Evolutionary conservation across 1,140 invertebrate genomes (phyloP).

Genomic region (Colletes latitarsis): DNA sequence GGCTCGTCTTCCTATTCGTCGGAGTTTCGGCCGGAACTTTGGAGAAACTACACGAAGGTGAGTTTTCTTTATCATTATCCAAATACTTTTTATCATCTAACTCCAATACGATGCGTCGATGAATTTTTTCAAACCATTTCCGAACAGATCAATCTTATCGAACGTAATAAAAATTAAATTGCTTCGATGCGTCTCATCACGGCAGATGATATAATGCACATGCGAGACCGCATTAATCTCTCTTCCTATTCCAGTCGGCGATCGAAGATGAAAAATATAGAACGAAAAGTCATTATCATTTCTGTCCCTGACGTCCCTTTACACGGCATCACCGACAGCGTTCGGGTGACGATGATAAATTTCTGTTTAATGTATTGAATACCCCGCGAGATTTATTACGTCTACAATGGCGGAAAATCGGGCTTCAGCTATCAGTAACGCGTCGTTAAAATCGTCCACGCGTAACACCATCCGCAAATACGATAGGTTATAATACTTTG

Average conservation of each 20-base stretch:
- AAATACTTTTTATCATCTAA: not conserved
- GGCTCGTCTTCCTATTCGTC: constrained; percentile 69
- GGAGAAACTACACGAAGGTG: constrained; percentile 79
- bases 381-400: constrained; percentile 43
- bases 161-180: constrained; percentile 2
- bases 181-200: not conserved
- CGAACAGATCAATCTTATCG: not conserved
- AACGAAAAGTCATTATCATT: constrained; percentile 50
- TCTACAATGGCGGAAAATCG: constrained; percentile 28
- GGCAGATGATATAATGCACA: not conserved
- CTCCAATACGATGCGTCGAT: not conserved
- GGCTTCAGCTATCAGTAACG: not conserved
- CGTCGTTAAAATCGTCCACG: not conserved
- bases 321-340: constrained; percentile 47
- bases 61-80: constrained; percentile 49
- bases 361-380: constrained; percentile 63
- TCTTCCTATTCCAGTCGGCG: not conserved
- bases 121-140: not conserved
- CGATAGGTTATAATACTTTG: not conserved
- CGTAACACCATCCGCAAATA: not conserved
- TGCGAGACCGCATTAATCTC: not conserved
- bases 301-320: constrained; percentile 30
- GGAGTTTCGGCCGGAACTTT: constrained; percentile 73
- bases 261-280: constrained; percentile 22
- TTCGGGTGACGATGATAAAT: constrained; percentile 61